phyloP scores from a whole-genome alignment of 2,797 vertebrate species.

The Phalanger gymnotis region DNA sequence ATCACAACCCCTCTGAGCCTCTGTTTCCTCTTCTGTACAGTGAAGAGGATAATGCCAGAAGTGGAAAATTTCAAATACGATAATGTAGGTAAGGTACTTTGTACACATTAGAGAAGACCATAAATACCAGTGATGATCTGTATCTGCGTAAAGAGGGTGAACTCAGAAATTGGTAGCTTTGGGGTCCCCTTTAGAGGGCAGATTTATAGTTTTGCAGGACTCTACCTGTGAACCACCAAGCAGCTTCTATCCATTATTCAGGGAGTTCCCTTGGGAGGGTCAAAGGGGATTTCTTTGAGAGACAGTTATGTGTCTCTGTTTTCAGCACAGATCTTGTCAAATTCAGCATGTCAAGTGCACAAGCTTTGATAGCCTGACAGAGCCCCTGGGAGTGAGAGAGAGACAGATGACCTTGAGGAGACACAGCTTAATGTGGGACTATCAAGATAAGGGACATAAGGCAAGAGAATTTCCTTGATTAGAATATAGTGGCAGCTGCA shows the following conservation, averaged over 20 bases:
- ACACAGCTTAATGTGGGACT: slow-evolving; percentile 72
- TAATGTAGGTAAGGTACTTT: not conserved
- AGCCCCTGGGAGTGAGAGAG: slow-evolving; percentile 65
- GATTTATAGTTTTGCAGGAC: not conserved
- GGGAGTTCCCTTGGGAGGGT: slow-evolving; percentile 9
- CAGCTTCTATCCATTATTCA: slow-evolving; percentile 69
- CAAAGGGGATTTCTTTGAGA: slow-evolving; percentile 16
- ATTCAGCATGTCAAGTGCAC: slow-evolving; percentile 80
- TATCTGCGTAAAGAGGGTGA: not conserved
- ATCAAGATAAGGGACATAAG: slow-evolving; percentile 78
- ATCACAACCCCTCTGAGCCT: not conserved
- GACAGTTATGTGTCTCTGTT: slow-evolving; percentile 65
- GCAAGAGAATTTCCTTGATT: slow-evolving; percentile 68
- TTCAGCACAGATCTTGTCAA: slow-evolving; percentile 80
- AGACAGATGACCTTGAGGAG: slow-evolving; percentile 66
- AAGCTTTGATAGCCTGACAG: slow-evolving; percentile 71
- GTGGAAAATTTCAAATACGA: not conserved
- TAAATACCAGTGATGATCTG: not conserved
- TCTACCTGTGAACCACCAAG: slow-evolving; percentile 35
- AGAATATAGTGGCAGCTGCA: slow-evolving; percentile 29
- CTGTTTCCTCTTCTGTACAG: not conserved
- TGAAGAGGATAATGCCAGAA: not conserved
- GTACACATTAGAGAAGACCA: not conserved
- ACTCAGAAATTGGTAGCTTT: not conserved
- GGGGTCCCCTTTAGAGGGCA: not conserved